Evolutionary conservation across 2,113 vertebrate species (phyloP).

Genomic region (Oryzias curvinotus): DNA sequence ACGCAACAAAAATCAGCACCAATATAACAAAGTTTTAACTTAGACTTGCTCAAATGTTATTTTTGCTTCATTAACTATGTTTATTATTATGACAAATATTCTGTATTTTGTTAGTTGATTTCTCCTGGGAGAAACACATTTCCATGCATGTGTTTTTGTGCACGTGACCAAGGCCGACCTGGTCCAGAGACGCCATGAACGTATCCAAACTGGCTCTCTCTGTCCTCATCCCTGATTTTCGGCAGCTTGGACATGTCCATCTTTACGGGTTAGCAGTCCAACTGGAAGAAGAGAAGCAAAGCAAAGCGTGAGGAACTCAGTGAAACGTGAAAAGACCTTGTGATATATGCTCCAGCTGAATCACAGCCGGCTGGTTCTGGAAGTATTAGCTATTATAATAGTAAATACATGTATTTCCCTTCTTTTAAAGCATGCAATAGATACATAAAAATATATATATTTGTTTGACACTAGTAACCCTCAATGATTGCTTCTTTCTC

Average conservation of each 20-base stretch:
- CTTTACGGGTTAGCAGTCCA: constrained; percentile 61
- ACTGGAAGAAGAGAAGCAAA: constrained; percentile 18
- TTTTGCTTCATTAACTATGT: too few relatives aligned
- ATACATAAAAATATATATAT: neutral
- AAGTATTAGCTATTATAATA: neutral
- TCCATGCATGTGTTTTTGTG: neutral
- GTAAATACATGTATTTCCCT: neutral
- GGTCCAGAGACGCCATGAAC: constrained; percentile 97
- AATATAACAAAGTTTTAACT: neutral
- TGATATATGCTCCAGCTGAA: neutral
- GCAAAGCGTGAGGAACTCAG: neutral
- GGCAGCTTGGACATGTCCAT: constrained; percentile 96
- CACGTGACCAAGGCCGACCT: constrained; percentile 70
- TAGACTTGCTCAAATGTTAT: too few relatives aligned
- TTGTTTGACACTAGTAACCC: neutral
- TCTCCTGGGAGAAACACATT: too few relatives aligned
- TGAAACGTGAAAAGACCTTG: neutral
- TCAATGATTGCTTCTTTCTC: neutral
- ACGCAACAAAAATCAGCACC: neutral
- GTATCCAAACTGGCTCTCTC: constrained; percentile 89
- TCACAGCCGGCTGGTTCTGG: neutral
- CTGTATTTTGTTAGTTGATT: too few relatives aligned
- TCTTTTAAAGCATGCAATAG: neutral
- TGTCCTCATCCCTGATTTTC: constrained; percentile 91
- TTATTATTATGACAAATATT: too few relatives aligned